Base-by-base conservation (phyloP, 2,888 invertebrate genomes). In the Philhelius pedissequus region DNA sequence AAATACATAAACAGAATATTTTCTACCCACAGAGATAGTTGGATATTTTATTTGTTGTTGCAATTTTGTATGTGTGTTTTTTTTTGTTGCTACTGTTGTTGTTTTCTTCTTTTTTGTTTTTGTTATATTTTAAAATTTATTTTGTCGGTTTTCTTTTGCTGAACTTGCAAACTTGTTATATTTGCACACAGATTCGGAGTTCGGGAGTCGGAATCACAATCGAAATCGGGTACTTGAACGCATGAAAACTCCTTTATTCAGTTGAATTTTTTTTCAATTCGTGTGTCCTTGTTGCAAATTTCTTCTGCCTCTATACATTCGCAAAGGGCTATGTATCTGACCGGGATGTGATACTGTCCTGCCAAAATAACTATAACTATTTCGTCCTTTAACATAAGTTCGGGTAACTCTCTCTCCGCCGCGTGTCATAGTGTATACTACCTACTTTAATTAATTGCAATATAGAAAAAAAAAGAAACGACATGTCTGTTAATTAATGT, bases 91-190 rank as follows among this genome's bases (percentile, higher is more conserved):
- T n/a, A n/a, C n/a, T n/a, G n/a, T n/a, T n/a, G n/a, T n/a, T 54
- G 9, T 25, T 35, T 70, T 40, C 22, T 58, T 1, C 8, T 52
- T 18, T 52, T 54, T 45, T 11, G 56, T 15, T 64, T 54, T 64
- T 56, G 50, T 48, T 71, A 43, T 64, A 48, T 64, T 64, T 64
- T 48, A 64, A 64, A 64, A 32, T 64, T 48, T 64, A 64, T 64
- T 64, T 32, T 64, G 45, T 64, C 48, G 48, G 71, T 62, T 75
- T 80, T 71, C 80, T 68, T 80, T 75, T 71, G 80, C 79, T 84
- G 84, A 84, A 84, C 70, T 80, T 84, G 80, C 84, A 84, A 84
- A 84, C 71, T 76, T 84, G 83, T 74, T 84, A 84, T 84, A 84
- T 84, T 84, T 84, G 84, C 75, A 84, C 84, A 45, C 69, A 48